Evolutionary conservation across 2,797 vertebrate species (phyloP), one percentile per base, ranked within the genome.

Genomic region (Sphenopsis melanotis): DNA sequence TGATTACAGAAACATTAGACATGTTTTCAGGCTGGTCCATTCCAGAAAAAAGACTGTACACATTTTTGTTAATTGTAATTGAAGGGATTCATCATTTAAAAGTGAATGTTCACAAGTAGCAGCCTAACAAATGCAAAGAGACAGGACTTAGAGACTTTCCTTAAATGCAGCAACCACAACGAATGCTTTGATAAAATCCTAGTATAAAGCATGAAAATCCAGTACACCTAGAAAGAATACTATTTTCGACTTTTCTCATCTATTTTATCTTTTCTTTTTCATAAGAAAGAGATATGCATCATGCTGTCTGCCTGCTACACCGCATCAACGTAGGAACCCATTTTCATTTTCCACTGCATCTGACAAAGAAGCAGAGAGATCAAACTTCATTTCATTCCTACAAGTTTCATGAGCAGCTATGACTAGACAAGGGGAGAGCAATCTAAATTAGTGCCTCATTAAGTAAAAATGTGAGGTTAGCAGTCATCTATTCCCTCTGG

Each of bases 371-470:
- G 72, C 18, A 0, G 61, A 74, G 64, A 94, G 76, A 90, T 96
- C 93, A 94, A 96, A 88, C 85, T 93, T 88, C 39, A 90, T 95
- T 93, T 88, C 20, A 52, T 88, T 88, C 70, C 42, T 53, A 55
- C 63, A 91, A 93, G 87, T 90, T 96, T 78, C 69, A 68, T 59
- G 83, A 94, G 85, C 91, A 93, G 69, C 85, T 47, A 72, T 30
- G 69, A 93, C 80, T 91, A 93, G 93, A 95, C 94, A 96, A 93
- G 93, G 55, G 87, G 72, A 94, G 61, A 90, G 26, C 2, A 30
- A 88, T 57, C 72, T 91, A 82, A 95, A 96, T 96, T 94, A 96
- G 93, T 76, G 83, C 85, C 83, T 96, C 96, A 94, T 96, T 96
- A 96, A 94, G 91, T 86, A 94, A 94, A 95, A 96, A 94, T 88